Conservation (phyloP, 2,113 vertebrate genomes). For the Tympanuchus pallidicinctus region DNA sequence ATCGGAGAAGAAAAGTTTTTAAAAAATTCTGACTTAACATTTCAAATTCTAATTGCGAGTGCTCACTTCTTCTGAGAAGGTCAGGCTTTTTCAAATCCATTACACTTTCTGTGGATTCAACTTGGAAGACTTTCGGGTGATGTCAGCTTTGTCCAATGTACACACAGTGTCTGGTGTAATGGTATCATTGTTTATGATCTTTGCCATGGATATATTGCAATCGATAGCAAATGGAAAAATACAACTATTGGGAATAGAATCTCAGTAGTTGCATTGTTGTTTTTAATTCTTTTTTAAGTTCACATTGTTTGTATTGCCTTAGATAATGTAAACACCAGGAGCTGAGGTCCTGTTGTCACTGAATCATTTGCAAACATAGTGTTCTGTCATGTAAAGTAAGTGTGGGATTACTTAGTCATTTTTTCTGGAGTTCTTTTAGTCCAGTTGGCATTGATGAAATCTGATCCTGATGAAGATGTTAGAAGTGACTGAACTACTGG, state of each 20-base stretch:
- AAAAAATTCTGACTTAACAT: not conserved
- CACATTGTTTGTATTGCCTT: not conserved
- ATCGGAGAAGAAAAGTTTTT: not conserved
- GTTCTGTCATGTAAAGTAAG: not conserved
- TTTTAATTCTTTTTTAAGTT: not conserved
- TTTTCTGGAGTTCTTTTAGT: not conserved
- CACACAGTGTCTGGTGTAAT: not conserved
- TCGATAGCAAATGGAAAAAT: not conserved
- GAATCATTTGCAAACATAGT: not conserved
- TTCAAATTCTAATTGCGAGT: not conserved
- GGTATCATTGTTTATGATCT: not conserved
- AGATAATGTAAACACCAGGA: not conserved
- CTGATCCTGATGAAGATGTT: not conserved
- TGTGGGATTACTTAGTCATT: not conserved
- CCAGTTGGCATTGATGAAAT: not conserved
- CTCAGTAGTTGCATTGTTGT: not conserved
- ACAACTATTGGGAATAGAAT: not conserved
- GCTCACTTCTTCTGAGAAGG: not conserved
- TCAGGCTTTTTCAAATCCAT: not conserved
- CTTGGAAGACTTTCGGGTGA: not conserved
- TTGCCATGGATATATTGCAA: not conserved
- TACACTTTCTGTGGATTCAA: rapidly evolving
- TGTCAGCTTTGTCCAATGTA: not conserved
- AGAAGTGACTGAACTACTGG: not conserved
- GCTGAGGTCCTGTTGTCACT: not conserved